Base-by-base conservation (phyloP, 2,888 invertebrate species). In the Drosophila merina region DNA sequence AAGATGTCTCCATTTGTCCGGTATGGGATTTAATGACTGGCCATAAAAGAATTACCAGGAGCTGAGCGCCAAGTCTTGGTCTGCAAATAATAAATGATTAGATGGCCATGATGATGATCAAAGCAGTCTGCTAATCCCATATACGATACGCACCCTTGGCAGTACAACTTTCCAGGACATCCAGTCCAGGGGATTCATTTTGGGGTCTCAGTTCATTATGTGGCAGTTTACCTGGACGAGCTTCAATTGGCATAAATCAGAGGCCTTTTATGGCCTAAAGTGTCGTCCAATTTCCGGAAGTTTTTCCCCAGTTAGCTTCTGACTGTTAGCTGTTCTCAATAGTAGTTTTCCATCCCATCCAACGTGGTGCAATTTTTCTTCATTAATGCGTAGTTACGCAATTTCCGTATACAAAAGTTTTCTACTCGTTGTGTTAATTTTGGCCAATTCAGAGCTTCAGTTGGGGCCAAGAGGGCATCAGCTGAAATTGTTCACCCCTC, bases 341-440 rank as follows among this genome's bases (percentile, higher is more conserved):
- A 36, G 36, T 44, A 33, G 56, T 47, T 55, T 48, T 52, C 57
- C 49, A 42, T 2, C 28, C 25, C n/a, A 5, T 33, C 42, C 47
- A 42, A 9, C 56, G n/a, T 63, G 14, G 40, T 69, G 57, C 74
- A 81, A 82, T 84, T 87, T 84, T 86, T 85, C 85, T 85, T 86
- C 85, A 85, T 85, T 85, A 85, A 86, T 86, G 77, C 69, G 78
- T 85, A 83, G 88, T 85, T 85, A 86, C 84, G 86, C 84, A 83
- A 79, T 85, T 85, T 88, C 80, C 74, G 84, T 72, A 79, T 30
- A 72, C 62, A 56, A 70, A 51, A 74, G 72, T 79, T 88, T 72
- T 47, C 75, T 52, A 72, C 60, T 40, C 74, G 52, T 74, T 83
- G 76, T 86, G 88, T 88, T 88, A 85, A 86, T 88, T 85, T 86